Evolutionary conservation across 2,888 invertebrate species (phyloP).

Genomic region (Phanerotoma sp.): DNA sequence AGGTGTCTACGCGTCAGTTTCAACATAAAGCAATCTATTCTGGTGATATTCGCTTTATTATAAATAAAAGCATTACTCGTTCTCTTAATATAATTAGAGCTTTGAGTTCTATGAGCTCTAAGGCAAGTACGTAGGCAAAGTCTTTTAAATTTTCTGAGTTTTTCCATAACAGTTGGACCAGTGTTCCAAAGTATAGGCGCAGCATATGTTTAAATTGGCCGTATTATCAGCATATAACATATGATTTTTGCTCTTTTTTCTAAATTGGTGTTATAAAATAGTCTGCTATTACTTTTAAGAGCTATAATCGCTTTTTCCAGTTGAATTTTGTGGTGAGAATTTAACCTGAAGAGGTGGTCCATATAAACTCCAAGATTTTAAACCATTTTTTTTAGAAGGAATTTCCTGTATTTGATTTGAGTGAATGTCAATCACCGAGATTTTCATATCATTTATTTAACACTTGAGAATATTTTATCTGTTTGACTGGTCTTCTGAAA

Average conservation of each 20-base stretch:
- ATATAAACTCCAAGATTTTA: slow-evolving; percentile 7
- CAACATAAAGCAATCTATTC: not conserved
- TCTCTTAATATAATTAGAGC: not conserved
- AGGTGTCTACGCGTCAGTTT: not conserved
- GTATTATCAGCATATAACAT: slow-evolving; percentile 1
- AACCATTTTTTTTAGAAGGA: not conserved
- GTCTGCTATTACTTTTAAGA: not conserved
- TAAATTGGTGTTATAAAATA: not conserved
- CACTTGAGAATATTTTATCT: too few relatives aligned
- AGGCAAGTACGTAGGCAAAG: not conserved
- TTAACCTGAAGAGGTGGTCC: not conserved
- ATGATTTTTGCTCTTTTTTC: not conserved
- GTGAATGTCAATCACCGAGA: too few relatives aligned
- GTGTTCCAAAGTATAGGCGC: slow-evolving; percentile 5
- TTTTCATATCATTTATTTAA: too few relatives aligned
- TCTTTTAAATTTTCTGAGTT: not conserved
- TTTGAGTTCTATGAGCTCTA: not conserved
- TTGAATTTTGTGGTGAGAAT: not conserved
- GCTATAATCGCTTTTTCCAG: not conserved
- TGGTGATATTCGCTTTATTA: not conserved
- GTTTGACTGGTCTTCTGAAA: too few relatives aligned
- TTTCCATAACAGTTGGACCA: not conserved
- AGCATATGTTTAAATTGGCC: slow-evolving; percentile 1
- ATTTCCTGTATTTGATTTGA: not conserved
- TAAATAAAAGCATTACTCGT: not conserved